Evolutionary conservation across 2,797 vertebrate species (phyloP), one percentile per base, ranked within the genome.

Genomic region (Tenualosa thibaudeaui): DNA sequence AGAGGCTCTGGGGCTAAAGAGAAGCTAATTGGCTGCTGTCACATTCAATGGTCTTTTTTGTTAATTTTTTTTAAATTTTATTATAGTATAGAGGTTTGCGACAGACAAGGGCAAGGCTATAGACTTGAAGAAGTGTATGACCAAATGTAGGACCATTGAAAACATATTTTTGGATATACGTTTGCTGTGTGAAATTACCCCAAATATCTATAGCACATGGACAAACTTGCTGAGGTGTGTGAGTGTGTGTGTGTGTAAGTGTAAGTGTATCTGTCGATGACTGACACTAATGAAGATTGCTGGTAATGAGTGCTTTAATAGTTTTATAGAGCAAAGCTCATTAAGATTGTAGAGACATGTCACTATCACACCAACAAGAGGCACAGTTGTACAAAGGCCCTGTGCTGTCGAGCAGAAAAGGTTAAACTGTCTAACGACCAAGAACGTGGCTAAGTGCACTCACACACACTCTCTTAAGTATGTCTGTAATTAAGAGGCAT

Each of bases 231-330:
- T 3, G 1, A 40, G 31, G 31, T 40, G 26, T 68, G 26, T 68
- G 62, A 13, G 62, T 24, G 56, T 46, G 53, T 31, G 53, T 56
- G 83, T 6, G 49, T 40, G 65, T 56, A 51, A n/a, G 51, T 37
- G 50, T 53, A 26, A 49, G 43, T 65, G 84, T 53, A 58, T 13
- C 15, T 10, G 56, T 26, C 81, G 17, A 84, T 88, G 84, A 89
- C 58, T 88, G 86, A 89, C 87, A 84, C 56, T 86, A 89, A 89
- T 89, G 81, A 89, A 81, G 78, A 90, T 86, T 87, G 82, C 13
- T 84, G 81, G 78, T 88, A 90, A 89, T 78, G 85, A 88, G 85
- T 56, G 83, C 82, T 15, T 51, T 88, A 86, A 89, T 84, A 53
- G 68, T 84, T 85, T 90, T 90, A 85, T 78, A 5, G 82, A 82